Base-by-base conservation (phyloP, 2,888 invertebrate genomes). In the Chesias legatella region DNA sequence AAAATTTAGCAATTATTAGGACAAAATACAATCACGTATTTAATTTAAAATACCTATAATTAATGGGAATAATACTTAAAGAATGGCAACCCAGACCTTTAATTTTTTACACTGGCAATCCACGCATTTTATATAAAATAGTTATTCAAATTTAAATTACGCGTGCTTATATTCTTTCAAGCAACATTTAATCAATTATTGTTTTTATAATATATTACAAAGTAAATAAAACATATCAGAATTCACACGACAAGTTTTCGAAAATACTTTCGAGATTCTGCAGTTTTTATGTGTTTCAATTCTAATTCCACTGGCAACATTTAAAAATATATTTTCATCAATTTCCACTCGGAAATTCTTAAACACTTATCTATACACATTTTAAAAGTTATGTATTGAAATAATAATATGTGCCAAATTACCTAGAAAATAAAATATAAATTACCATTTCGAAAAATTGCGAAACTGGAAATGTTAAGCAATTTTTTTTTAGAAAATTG, bases 51-150 rank as follows among this genome's bases (percentile, higher is more conserved):
- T 57, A 63, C 51, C 56, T 63, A 60, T 51, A 53, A 49, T 56
- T 55, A 54, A 54, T 54, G 56, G 55, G 57, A 58, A 56, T 62
- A 63, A 61, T 61, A 57, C 54, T 56, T 53, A 54, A 41, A 56
- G 41, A 53, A 59, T 60, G 61, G 61, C 57, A 53, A 57, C 54
- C 51, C 53, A 45, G 35, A 34, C 37, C 39, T 40, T 28, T 22
- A 47, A n/a, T 48, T 51, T 51, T 41, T 46, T 48, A 46, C 25
- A 48, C 45, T 57, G 56, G 63, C 58, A 63, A 59, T 25, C 33
- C 10, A 21, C 38, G 38, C 37, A 35, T 42, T 39, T 28, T 22
- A 20, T 29, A 42, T 10, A 39, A 38, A 29, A 36, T 29, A 35
- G 6, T 6, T 28, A 20, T 31, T 32, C 24, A 24, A 24, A 33